phyloP scores from a whole-genome alignment of 2,113 vertebrate species.

The Bubo bubo region DNA sequence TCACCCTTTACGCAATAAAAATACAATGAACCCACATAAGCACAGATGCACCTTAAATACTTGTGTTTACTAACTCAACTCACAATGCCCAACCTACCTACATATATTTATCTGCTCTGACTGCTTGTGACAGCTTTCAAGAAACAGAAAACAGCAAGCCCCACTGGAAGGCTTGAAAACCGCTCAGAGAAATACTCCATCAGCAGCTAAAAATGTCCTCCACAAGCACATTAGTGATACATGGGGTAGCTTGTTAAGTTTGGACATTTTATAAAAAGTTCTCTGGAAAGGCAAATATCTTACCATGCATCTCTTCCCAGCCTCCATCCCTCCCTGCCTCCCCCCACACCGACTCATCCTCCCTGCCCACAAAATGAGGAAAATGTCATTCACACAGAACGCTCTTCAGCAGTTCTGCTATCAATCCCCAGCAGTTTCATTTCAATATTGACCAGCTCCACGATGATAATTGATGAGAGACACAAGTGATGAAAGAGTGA shows the following conservation, averaged over 20 bases:
- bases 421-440: constrained; percentile 24
- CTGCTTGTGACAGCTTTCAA: neutral
- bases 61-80: neutral
- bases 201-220: neutral
- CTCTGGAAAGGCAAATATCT: neutral
- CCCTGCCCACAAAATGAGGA: neutral
- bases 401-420: neutral
- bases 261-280: neutral
- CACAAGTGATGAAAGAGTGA: constrained; percentile 5
- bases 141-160: neutral
- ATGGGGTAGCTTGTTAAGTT: neutral
- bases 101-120: neutral
- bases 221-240: neutral
- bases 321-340: neutral
- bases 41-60: neutral
- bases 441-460: constrained; percentile 31
- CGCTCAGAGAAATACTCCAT: neutral
- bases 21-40: neutral
- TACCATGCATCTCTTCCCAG: neutral
- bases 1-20: neutral
- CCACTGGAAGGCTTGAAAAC: neutral
- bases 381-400: neutral
- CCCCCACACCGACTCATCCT: neutral
- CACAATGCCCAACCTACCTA: neutral
- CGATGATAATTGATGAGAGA: constrained; percentile 1